Base-by-base conservation (phyloP, 2,797 vertebrate species). In the Miichthys miiuy region DNA sequence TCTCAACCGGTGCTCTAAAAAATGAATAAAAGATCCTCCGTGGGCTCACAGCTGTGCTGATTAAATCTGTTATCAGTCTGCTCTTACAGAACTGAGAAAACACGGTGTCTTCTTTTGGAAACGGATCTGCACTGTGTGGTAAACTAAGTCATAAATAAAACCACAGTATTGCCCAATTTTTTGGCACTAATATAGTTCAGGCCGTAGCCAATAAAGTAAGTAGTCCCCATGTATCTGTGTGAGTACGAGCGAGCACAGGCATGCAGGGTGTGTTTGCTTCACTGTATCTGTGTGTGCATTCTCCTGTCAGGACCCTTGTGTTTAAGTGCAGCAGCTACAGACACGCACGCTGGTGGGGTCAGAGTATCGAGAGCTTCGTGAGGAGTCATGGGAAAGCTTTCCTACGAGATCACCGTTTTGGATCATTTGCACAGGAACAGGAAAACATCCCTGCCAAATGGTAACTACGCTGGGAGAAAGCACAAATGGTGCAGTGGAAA, bases 281-380 rank as follows among this genome's bases (percentile, higher is more conserved):
- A 44, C 21, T 9, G 11, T 12, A 6, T 68, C 6, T 61, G 12
- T 78, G 23, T 81, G 42, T 23, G 0, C 54, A 7, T 67, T 18
- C 14, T 48, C 12, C 38, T 3, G 10, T 16, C 91, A 99, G 98
- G 95, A 96, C 96, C 0, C 92, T 99, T 76, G 97, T 99, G 91
- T 93, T 99, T 86, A 99, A 99, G 93, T 99, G 97, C 89, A 96
- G 92, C 94, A 99, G 96, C 94, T 98, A 96, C 90, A 94, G 98
- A 81, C 97, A 98, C 20, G 96, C 98, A 4, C 96, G 96, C 54
- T 99, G 97, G 98, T 99, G 97, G 98, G 96, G 97, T 77, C 97
- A 98, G 78, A 96, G 97, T 84, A 97, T 99, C 44, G 97, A 99
- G 60, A 96, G 93, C 81, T 99, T 99, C 50, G 84, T 97, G 88